Evolutionary conservation across 1,140 invertebrate genomes (phyloP).

Genomic region (Anthonomus grandis): DNA sequence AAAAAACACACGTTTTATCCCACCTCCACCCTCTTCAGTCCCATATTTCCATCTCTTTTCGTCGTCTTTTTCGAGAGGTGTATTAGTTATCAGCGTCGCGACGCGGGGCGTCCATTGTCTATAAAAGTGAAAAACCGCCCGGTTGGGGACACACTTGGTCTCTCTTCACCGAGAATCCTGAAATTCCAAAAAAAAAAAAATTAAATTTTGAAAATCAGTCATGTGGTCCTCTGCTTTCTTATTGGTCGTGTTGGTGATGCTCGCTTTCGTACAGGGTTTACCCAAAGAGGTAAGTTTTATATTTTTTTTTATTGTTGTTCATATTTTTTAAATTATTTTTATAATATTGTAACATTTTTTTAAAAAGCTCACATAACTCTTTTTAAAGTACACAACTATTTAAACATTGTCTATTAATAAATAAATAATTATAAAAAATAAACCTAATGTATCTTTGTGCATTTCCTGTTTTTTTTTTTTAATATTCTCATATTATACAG

Average conservation of each 20-base stretch:
- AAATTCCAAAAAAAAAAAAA: too few species aligned
- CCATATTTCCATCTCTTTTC: slow-evolving; percentile 1
- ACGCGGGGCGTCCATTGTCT: slow-evolving; percentile 4
- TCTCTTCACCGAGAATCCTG: neutral
- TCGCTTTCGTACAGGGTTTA: neutral
- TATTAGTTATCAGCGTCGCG: neutral
- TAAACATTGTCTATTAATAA: too few species aligned
- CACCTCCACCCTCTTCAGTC: neutral
- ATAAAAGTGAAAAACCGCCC: slow-evolving; percentile 3
- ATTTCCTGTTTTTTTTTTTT: too few species aligned
- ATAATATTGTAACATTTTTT: too few species aligned
- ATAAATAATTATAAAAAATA: too few species aligned
- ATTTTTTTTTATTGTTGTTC: neutral
- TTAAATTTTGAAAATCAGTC: neutral
- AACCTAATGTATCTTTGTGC: too few species aligned
- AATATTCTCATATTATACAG: too few species aligned
- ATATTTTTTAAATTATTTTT: neutral
- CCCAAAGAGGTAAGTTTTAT: slow-evolving; percentile 6
- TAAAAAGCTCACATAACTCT: too few species aligned
- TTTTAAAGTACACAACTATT: too few species aligned
- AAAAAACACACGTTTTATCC: neutral
- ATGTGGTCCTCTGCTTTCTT: slow-evolving; percentile 3
- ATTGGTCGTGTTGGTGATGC: neutral
- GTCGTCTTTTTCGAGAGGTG: neutral
- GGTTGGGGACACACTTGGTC: slow-evolving; percentile 6